Evolutionary conservation across 2,888 invertebrate genomes (phyloP), one percentile per base, ranked within the genome.

Genomic region (Elmis aenea): DNA sequence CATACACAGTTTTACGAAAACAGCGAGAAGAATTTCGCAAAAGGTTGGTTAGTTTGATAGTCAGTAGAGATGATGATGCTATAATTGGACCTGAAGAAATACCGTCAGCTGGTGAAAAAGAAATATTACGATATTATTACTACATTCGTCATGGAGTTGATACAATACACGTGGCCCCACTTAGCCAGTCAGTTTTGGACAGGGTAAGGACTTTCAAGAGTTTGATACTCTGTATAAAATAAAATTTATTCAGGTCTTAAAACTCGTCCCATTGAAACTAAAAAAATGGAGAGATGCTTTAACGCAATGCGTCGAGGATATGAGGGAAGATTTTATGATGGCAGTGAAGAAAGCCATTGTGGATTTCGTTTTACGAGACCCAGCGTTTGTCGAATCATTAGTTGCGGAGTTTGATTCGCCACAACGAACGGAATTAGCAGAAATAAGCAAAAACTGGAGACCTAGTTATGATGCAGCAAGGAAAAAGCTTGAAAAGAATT

Each of bases 301-400:
- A 10, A 66, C 72, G 2, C 64, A 73, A 16, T 77, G 84, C 32
- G 76, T 88, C 0, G 75, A 79, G 37, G 91, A 93, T 62, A 83
- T 90, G 64, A 80, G 84, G 50, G 82, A 88, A 43, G 90, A 91
- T 55, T 95, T 90, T 60, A 77, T 86, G 61, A 76, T 86, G 63
- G 85, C 86, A 43, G 86, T 93, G 59, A 94, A 93, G 61, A 92
- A 91, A 61, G 85, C 92, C 0, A 85, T 89, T 31, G 86, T 95
- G 0, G 93, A 94, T 68, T 95, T 91, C 63, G 90, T 92, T 0
- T 71, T 95, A 3, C 82, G 84, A 55, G 87, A 91, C 67, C 83
- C 86, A 0, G 70, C 73, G 2, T 56, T 75, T 68, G 70, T 72
- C 53, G 74, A 73, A 47, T 68, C 72, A 1, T 48, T 68, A 3